These are phyloP conservation scores for Acanthis flammea DNA, from an alignment of 2,797 vertebrate species.

Conservation along the genomic window DNA sequence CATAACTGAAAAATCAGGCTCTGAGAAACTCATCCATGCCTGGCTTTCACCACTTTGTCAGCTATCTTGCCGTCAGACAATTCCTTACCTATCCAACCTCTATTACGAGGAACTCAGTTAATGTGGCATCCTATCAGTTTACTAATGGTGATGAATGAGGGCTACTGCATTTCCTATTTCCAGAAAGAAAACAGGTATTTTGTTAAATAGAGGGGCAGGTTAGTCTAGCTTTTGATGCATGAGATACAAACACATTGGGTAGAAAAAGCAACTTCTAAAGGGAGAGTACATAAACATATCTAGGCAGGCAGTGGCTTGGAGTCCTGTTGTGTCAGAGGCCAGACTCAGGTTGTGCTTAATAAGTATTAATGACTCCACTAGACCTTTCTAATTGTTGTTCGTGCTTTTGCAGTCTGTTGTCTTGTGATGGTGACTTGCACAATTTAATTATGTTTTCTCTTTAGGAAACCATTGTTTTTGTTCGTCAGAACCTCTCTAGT, in stretches of 20 bases:
- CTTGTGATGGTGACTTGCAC: neutral
- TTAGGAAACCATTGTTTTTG: neutral
- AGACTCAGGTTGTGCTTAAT: rapidly evolving
- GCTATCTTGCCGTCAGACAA: neutral
- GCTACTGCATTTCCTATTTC: neutral
- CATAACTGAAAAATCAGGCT: neutral
- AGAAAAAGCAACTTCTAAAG: neutral
- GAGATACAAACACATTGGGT: neutral
- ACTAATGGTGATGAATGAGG: neutral
- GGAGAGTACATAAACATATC: neutral
- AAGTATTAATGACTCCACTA: neutral
- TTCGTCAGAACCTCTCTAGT: neutral
- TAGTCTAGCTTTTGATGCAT: neutral
- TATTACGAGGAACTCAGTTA: neutral
- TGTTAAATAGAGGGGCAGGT: neutral
- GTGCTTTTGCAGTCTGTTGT: neutral
- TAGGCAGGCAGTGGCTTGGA: neutral
- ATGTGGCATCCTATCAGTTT: neutral
- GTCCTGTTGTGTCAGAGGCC: neutral
- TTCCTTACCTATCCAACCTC: neutral
- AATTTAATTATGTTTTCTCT: neutral
- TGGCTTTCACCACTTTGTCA: neutral
- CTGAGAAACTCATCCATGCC: neutral
- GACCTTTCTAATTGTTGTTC: neutral
- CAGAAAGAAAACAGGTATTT: neutral